phyloP scores from a whole-genome alignment of 2,888 invertebrate genomes.

The Choreutis nemorana region DNA sequence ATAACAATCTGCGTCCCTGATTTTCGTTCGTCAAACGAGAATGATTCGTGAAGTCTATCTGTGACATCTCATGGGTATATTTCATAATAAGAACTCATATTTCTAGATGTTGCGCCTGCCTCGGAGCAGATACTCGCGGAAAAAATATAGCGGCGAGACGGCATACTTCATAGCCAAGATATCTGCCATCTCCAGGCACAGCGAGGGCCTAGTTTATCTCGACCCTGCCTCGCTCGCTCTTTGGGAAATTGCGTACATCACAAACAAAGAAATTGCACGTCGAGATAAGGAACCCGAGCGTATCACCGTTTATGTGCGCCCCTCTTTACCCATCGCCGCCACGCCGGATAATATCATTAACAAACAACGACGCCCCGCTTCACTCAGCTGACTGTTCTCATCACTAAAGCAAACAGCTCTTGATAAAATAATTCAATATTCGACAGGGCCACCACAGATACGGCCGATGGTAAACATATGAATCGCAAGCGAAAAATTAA shows the following conservation, averaged over 20 bases:
- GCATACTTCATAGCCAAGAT: slow-evolving; percentile 22
- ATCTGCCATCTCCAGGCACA: slow-evolving; percentile 40
- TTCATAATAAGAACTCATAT: slow-evolving; percentile 44
- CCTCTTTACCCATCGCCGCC: slow-evolving; percentile 8
- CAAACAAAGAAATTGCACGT: slow-evolving; percentile 56
- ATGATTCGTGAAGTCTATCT: slow-evolving; percentile 14
- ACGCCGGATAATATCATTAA: slow-evolving; percentile 3
- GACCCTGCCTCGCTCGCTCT: slow-evolving; percentile 24
- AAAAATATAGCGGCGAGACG: slow-evolving; percentile 27
- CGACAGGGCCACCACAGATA: too few relatives aligned
- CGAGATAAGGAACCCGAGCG: slow-evolving; percentile 40
- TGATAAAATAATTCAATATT: too few relatives aligned
- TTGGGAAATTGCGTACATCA: slow-evolving; percentile 52
- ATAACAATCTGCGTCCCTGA: too few relatives aligned
- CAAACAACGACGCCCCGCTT: too few relatives aligned
- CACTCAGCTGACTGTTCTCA: too few relatives aligned
- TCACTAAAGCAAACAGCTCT: too few relatives aligned
- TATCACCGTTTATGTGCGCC: slow-evolving; percentile 30
- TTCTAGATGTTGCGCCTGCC: slow-evolving; percentile 22
- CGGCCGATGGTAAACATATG: too few relatives aligned
- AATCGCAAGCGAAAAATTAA: too few relatives aligned
- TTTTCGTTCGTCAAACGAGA: neutral
- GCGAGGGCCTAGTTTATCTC: slow-evolving; percentile 40
- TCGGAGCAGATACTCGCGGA: slow-evolving; percentile 22
- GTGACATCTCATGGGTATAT: slow-evolving; percentile 29